Evolutionary conservation across 2,113 vertebrate species (phyloP), one percentile per base, ranked within the genome.

Genomic region (Sturnira hondurensis): DNA sequence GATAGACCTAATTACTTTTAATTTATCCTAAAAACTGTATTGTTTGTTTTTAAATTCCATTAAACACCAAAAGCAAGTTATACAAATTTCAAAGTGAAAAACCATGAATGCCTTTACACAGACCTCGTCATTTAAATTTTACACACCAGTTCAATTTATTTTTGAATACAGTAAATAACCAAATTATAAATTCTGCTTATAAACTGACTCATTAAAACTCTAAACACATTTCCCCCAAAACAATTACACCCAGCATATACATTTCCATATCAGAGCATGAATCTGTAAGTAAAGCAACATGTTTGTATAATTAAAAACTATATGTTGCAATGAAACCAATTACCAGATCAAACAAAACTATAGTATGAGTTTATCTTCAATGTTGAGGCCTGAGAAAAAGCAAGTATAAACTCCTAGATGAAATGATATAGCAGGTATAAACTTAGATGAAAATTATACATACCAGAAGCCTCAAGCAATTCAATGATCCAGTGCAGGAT

Each of bases 11-110:
- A 81, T 86, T 89, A 77, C 38, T 74, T 94, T 86, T 70, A 86
- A 70, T 43, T 86, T 88, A 88, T 26, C 67, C 73, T 81, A 85
- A 93, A 91, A 80, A 43, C 17, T 26, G 1, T 41, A 85, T 68
- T 77, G 50, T 61, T 82, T 85, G 22, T 47, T 91, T 87, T 41
- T 95, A 96, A 88, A 88, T 85, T 93, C 14, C 45, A 65, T 54
- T 54, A 91, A 80, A 88, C 6, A 63, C 31, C 28, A 85, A 70
- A 88, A 77, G 76, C 24, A 84, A 92, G 13, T 65, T 77, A 80
- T 16, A 86, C 7, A 73, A 70, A 95, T 74, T 94, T 93, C 41
- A 54, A 91, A 91, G n/a, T 54, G 56, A 83, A 92, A 88, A 24
- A 36, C 31, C 74, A 86, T 9, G 74, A 67, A 90, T 50, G 11